A percentile compares a stretch with the other conserved stretches of the same genome.
Evolutionary conservation across 2,113 vertebrate species (phyloP).

Genomic region (Myocastor coypus): DNA sequence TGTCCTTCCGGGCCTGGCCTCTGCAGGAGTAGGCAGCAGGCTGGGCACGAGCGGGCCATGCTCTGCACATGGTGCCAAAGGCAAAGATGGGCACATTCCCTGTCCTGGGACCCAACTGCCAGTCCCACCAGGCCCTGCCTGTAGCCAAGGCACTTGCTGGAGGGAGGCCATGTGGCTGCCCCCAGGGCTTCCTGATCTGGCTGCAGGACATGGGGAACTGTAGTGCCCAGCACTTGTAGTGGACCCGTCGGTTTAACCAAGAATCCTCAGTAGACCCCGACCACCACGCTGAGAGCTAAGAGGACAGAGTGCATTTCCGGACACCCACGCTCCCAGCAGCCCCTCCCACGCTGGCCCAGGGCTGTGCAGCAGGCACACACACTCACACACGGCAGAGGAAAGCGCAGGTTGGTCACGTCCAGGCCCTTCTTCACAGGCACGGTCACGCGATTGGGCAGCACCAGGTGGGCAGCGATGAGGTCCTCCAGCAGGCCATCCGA

Average conservation of each 20-base stretch:
- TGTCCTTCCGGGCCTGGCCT: no score
- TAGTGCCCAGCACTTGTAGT: neutral
- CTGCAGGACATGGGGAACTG: neutral
- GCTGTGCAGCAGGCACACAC: neutral
- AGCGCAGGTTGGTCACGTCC: slow-evolving; percentile 93
- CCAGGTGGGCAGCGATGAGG: slow-evolving; percentile 93
- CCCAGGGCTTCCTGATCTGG: neutral
- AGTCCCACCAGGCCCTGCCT: neutral
- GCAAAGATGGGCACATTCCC: neutral
- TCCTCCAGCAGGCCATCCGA: slow-evolving; percentile 93
- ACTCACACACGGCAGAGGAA: slow-evolving; percentile 95
- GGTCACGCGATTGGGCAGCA: slow-evolving; percentile 96
- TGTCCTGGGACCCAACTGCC: neutral
- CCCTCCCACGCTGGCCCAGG: rapidly evolving
- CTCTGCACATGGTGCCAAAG: neutral
- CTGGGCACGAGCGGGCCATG: neutral
- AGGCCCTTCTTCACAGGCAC: slow-evolving; percentile 95
- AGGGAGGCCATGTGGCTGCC: neutral
- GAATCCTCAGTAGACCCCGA: neutral
- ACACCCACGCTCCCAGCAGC: rapidly evolving
- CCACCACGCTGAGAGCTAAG: neutral
- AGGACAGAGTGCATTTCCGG: neutral
- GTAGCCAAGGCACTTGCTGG: neutral
- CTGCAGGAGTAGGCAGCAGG: neutral
- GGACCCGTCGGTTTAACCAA: neutral